Conservation (phyloP, 2,888 invertebrate species). For the Pristionchus entomophagus region DNA sequence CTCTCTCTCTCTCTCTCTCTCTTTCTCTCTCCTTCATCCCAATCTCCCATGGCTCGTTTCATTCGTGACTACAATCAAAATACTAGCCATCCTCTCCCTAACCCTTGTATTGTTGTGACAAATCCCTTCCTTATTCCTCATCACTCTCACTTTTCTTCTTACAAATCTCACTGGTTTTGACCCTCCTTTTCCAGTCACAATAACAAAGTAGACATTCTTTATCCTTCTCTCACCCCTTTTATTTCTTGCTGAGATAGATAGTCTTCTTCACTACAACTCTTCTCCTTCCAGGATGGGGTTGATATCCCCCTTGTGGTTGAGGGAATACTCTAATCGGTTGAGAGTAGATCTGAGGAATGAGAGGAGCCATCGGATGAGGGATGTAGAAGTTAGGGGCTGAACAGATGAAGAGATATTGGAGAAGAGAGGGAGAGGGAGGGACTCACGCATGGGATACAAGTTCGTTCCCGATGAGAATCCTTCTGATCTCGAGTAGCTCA, state of each 20-base stretch:
- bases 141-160: slow-evolving; percentile 30
- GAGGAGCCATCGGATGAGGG: slow-evolving; percentile 1
- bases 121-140: slow-evolving; percentile 37
- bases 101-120: slow-evolving; percentile 24
- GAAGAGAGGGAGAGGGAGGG: neutral
- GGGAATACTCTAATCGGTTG: neutral
- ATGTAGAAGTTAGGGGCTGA: neutral
- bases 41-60: neutral
- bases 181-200: neutral
- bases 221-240: neutral
- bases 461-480: slow-evolving; percentile 2
- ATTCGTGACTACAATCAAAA: slow-evolving; percentile 14
- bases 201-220: slow-evolving; percentile 31
- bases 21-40: neutral
- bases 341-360: neutral
- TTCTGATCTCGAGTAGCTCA: neutral
- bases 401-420: neutral
- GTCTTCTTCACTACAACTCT: slow-evolving; percentile 33
- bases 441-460: neutral
- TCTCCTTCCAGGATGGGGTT: neutral
- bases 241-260: slow-evolving; percentile 29
- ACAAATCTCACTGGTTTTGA: slow-evolving; percentile 38
- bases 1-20: neutral
- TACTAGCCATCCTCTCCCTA: slow-evolving; percentile 11
- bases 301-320: neutral